A percentile compares a stretch with the other conserved stretches of the same genome.
phyloP scores from a whole-genome alignment of 2,797 vertebrate genomes.

The Cynopterus sphinx region DNA sequence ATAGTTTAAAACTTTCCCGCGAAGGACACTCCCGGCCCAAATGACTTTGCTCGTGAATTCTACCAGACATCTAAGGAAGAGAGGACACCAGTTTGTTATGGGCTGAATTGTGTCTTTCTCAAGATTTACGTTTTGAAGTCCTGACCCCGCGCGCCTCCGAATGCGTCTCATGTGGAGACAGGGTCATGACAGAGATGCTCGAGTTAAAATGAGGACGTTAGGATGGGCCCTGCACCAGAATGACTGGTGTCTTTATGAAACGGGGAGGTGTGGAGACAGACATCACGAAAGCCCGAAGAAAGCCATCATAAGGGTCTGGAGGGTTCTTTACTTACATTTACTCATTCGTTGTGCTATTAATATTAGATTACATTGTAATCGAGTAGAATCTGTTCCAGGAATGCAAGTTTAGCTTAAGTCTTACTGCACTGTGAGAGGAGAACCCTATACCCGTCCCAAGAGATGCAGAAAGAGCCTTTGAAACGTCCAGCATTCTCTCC shows the following conservation, averaged over 20 bases:
- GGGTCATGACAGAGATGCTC: neutral
- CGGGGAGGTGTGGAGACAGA: neutral
- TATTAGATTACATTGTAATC: too few relatives aligned
- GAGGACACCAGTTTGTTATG: neutral
- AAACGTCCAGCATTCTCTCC: neutral
- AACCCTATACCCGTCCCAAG: neutral
- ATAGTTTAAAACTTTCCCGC: slow-evolving; percentile 36
- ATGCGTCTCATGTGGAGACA: neutral
- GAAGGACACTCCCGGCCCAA: slow-evolving; percentile 34
- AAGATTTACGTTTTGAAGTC: neutral
- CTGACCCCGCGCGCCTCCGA: neutral
- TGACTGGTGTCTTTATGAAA: neutral
- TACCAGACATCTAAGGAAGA: neutral
- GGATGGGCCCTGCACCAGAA: neutral
- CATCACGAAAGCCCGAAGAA: neutral
- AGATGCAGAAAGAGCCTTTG: neutral
- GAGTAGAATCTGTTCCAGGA: neutral
- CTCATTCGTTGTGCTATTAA: neutral
- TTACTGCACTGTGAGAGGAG: neutral
- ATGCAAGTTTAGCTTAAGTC: neutral
- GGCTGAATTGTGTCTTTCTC: neutral
- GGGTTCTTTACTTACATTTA: neutral
- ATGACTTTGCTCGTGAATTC: slow-evolving; percentile 30
- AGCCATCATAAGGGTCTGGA: neutral
- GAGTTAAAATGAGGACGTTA: neutral